phyloP scores from a whole-genome alignment of 2,888 invertebrate species.

The Seira musarum region DNA sequence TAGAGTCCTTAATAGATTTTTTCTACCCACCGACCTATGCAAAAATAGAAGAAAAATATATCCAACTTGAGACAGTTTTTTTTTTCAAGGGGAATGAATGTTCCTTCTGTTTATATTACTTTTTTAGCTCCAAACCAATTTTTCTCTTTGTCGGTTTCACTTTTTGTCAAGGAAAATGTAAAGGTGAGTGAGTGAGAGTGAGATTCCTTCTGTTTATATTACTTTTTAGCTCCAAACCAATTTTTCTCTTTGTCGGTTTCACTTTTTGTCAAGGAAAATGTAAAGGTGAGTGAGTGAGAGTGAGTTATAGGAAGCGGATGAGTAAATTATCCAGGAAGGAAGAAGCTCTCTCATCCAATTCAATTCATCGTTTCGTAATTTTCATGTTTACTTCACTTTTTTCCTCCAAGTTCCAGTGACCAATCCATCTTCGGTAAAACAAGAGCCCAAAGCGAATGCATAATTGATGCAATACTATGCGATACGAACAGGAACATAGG shows the following conservation, averaged over 20 bases:
- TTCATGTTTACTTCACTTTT: neutral
- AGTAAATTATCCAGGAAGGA: conserved; percentile 2
- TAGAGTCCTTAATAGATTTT: too few relatives aligned
- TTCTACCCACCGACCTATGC: neutral
- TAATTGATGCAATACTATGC: conserved; percentile 63
- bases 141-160: conserved; percentile 52
- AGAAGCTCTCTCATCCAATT: neutral
- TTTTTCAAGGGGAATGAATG: conserved; percentile 21
- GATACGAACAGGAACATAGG: conserved; percentile 46
- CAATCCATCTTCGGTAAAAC: conserved; percentile 49
- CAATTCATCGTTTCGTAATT: conserved; percentile 19
- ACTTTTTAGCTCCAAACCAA: conserved; percentile 43
- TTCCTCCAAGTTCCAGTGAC: conserved; percentile 34
- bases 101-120: neutral
- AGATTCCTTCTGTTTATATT: conserved; percentile 40
- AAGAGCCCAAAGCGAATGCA: too few relatives aligned
- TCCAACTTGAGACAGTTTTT: too few relatives aligned
- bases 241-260: conserved; percentile 54
- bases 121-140: conserved; percentile 43
- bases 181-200: neutral
- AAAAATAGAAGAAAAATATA: neutral
- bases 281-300: too few relatives aligned
- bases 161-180: conserved; percentile 17
- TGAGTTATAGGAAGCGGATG: neutral
- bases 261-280: conserved; percentile 20